Percentiles rank a stretch among this genome's conserved stretches.
phyloP scores from a whole-genome alignment of 2,113 vertebrate species.

The Ictidomys tridecemlineatus region DNA sequence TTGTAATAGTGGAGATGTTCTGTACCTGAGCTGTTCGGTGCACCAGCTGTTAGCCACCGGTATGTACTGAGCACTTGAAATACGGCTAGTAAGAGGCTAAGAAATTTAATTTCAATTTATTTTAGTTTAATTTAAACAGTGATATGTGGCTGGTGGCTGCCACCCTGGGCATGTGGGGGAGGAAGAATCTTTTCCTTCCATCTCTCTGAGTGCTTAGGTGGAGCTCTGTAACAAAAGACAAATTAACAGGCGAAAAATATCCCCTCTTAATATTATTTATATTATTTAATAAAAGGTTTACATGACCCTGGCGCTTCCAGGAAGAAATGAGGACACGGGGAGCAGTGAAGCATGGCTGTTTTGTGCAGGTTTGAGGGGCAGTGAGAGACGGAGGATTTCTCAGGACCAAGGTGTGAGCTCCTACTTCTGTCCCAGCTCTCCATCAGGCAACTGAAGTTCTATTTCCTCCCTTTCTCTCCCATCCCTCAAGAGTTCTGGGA shows the following conservation, averaged over 20 bases:
- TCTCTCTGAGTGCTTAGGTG: not conserved
- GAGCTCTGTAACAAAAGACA: not conserved
- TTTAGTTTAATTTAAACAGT: conserved; percentile 10
- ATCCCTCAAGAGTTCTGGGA: not conserved
- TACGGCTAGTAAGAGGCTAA: not conserved
- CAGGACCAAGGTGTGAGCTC: not conserved
- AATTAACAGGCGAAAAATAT: not conserved
- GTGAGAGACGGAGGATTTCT: not conserved
- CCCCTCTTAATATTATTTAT: too few relatives aligned
- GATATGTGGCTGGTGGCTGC: not conserved
- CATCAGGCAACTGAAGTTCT: not conserved
- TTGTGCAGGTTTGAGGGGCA: too few relatives aligned
- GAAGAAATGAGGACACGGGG: not conserved
- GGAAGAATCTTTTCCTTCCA: not conserved
- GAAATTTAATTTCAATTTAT: not conserved
- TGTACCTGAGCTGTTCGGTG: not conserved
- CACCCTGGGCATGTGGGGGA: not conserved
- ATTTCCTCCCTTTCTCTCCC: not conserved
- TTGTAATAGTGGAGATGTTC: not conserved
- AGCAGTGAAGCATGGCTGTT: not conserved
- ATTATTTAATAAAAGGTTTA: not conserved
- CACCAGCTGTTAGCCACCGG: not conserved
- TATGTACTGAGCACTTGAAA: not conserved
- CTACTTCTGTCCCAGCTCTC: not conserved
- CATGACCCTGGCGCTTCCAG: not conserved